phyloP scores from a whole-genome alignment of 2,797 vertebrate genomes.

The Myotis myotis region DNA sequence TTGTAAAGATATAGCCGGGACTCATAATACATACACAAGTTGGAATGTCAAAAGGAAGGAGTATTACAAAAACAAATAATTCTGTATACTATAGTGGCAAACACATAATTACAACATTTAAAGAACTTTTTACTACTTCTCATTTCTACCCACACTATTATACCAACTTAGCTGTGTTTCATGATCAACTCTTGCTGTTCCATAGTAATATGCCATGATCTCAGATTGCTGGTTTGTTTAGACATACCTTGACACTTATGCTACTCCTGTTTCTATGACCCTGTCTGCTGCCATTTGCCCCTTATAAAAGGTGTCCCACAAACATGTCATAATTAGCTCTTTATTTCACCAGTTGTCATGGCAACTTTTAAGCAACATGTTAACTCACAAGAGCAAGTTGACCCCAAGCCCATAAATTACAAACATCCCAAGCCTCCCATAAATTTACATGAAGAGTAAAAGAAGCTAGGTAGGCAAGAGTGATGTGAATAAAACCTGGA shows the following conservation, averaged over 20 bases:
- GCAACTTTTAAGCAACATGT: slow-evolving; percentile 42
- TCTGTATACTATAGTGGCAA: background rate
- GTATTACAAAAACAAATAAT: slow-evolving; percentile 3
- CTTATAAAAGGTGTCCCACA: background rate
- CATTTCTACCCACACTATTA: slow-evolving; percentile 7
- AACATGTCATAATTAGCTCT: slow-evolving; percentile 45
- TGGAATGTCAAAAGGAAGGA: slow-evolving; percentile 49
- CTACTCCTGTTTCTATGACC: background rate
- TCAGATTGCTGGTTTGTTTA: background rate
- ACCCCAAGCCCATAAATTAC: background rate
- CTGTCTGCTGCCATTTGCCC: slow-evolving; percentile 7
- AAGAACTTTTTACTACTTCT: slow-evolving; percentile 34
- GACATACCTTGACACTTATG: background rate
- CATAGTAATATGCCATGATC: background rate
- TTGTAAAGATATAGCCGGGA: background rate
- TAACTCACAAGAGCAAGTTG: slow-evolving; percentile 25
- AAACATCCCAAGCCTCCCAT: background rate
- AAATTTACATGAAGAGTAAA: slow-evolving; percentile 41
- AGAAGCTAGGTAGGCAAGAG: background rate
- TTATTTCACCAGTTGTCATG: slow-evolving; percentile 2
- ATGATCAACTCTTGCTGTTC: background rate
- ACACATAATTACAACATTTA: background rate
- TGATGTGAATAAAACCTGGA: slow-evolving; percentile 34
- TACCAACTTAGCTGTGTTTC: slow-evolving; percentile 11
- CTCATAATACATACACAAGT: background rate